Conservation (phyloP, 2,888 invertebrate genomes). For the Aleiodes leptofemur region DNA sequence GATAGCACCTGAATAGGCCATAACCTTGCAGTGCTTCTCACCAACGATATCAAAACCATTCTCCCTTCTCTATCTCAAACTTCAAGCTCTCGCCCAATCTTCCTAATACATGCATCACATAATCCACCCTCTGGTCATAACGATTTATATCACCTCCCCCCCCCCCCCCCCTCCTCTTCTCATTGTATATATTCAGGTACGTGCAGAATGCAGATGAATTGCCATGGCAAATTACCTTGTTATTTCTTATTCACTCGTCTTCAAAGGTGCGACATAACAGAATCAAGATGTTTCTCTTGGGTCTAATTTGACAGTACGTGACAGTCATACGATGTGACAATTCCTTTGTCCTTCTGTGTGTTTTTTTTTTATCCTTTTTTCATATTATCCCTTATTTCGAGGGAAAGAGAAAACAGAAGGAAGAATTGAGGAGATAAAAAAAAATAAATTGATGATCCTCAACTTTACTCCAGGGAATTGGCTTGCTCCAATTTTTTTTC, state of each 20-base stretch:
- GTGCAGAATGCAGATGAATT: slow-evolving; percentile 25
- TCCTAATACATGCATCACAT: slow-evolving; percentile 5
- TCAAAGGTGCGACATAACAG: not conserved
- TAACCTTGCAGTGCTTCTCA: slow-evolving; percentile 22
- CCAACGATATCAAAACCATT: slow-evolving; percentile 20
- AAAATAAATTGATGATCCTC: slow-evolving; percentile 21
- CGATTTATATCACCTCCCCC: slow-evolving; percentile 6
- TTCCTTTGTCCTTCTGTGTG: not conserved
- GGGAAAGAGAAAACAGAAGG: slow-evolving; percentile 17
- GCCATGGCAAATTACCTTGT: slow-evolving; percentile 18
- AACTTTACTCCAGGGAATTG: not conserved
- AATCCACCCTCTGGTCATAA: slow-evolving; percentile 20
- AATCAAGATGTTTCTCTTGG: slow-evolving; percentile 14
- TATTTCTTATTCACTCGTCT: slow-evolving; percentile 13
- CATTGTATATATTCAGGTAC: not conserved
- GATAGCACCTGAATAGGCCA: slow-evolving; percentile 39
- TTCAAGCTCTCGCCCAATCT: not conserved
- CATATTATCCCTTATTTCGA: not conserved
- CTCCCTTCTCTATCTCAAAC: not conserved
- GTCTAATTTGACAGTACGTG: slow-evolving; percentile 8
- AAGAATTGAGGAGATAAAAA: not conserved
- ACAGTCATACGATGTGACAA: slow-evolving; percentile 15
- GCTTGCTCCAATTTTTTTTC: not conserved
- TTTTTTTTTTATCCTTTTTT: too few relatives aligned
- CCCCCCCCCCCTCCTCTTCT: not conserved